Percentiles rank a stretch among this genome's conserved stretches.
These are phyloP conservation scores for Oceanites oceanicus DNA, from an alignment of 2,113 vertebrate species.

Conservation along the genomic window DNA sequence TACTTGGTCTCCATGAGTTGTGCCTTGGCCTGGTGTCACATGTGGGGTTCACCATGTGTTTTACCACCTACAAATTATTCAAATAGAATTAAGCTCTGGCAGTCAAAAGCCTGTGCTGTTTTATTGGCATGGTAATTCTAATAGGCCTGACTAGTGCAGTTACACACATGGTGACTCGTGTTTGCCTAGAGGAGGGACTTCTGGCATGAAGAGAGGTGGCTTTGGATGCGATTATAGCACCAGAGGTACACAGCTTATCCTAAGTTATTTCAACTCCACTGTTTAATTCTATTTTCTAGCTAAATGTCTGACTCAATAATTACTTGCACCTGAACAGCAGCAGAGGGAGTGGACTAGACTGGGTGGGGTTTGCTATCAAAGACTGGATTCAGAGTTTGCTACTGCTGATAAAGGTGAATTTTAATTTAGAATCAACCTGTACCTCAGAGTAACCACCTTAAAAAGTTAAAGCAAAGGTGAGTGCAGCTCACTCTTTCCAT, in stretches of 20 bases:
- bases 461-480: background rate
- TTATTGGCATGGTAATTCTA: accelerated
- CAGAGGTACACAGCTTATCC: background rate
- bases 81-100: background rate
- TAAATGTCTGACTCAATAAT: background rate
- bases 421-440: background rate
- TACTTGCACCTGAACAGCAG: background rate
- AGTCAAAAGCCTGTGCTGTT: background rate
- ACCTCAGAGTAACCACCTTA: background rate
- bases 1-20: background rate
- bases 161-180: accelerated
- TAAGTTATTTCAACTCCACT: background rate
- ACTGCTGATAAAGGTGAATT: background rate
- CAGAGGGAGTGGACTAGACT: background rate
- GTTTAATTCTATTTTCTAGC: background rate
- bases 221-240: background rate
- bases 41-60: background rate
- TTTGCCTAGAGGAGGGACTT: background rate
- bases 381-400: background rate
- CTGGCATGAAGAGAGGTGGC: background rate
- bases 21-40: background rate
- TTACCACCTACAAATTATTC: background rate
- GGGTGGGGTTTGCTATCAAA: background rate
- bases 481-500: background rate
- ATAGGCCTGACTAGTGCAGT: background rate